Percentiles rank a stretch among this genome's conserved stretches.
These are phyloP conservation scores for Sarcophaga subvicina DNA, from an alignment of 2,888 invertebrate species.

Conservation along the genomic window DNA sequence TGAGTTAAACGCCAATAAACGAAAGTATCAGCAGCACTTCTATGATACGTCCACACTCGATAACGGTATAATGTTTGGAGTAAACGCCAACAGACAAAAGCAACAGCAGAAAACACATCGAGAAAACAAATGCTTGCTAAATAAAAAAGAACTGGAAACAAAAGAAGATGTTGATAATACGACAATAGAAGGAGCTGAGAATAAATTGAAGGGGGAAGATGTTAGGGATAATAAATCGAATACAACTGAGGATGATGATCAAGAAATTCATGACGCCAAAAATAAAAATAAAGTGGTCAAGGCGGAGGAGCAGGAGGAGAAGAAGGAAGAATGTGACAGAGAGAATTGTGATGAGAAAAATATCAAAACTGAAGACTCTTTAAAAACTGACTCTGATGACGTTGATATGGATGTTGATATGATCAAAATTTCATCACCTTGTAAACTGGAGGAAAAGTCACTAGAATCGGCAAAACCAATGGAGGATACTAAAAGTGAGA, in stretches of 20 bases:
- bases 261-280: slow-evolving; percentile 3
- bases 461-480: neutral
- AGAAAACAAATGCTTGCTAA: neutral
- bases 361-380: slow-evolving; percentile 42
- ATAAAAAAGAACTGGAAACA: slow-evolving; percentile 25
- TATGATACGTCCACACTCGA: slow-evolving; percentile 4
- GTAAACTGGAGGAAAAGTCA: slow-evolving; percentile 16
- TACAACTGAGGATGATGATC: slow-evolving; percentile 21
- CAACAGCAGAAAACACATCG: neutral
- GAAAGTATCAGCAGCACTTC: slow-evolving; percentile 5
- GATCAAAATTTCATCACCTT: slow-evolving; percentile 39
- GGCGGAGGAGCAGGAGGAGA: neutral
- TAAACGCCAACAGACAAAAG: neutral
- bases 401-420: slow-evolving; percentile 63
- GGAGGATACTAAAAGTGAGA: neutral
- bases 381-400: slow-evolving; percentile 17
- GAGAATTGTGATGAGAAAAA: slow-evolving; percentile 26
- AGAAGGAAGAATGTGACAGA: slow-evolving; percentile 33
- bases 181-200: neutral
- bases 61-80: too few relatives aligned
- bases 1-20: slow-evolving; percentile 16
- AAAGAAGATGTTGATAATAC: slow-evolving; percentile 39
- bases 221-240: slow-evolving; percentile 16
- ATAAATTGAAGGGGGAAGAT: neutral
- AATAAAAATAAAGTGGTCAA: slow-evolving; percentile 34